phyloP scores from a whole-genome alignment of 2,113 vertebrate genomes.

The Pampusana beccarii region DNA sequence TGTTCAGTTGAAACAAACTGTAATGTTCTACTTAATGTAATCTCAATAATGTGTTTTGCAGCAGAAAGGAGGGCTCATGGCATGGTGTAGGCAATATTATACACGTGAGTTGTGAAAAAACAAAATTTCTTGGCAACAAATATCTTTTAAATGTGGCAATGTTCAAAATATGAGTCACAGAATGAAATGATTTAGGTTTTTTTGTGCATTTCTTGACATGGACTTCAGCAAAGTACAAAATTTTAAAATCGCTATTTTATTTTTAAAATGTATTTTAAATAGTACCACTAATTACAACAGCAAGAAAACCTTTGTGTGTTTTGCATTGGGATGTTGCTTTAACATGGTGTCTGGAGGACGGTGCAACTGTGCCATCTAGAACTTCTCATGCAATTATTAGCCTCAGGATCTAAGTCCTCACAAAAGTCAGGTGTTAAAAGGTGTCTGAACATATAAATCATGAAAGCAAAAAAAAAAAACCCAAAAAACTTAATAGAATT shows the following conservation, averaged over 20 bases:
- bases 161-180: conserved; percentile 35
- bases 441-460: background rate
- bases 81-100: background rate
- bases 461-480: background rate
- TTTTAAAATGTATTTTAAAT: background rate
- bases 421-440: background rate
- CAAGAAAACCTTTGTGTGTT: background rate
- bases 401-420: background rate
- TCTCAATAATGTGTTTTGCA: conserved; percentile 45
- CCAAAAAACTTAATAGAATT: background rate
- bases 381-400: background rate
- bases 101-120: background rate
- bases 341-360: background rate
- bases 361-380: background rate
- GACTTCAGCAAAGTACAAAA: background rate
- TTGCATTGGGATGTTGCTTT: background rate
- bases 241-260: background rate
- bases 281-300: background rate
- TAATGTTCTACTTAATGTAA: conserved; percentile 12
- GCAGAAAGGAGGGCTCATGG: background rate
- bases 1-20: background rate
- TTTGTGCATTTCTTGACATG: background rate
- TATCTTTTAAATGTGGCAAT: conserved; percentile 1
- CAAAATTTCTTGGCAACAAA: conserved; percentile 3
- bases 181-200: background rate